These are phyloP conservation scores for Porites rus DNA, from an alignment of 92 coral and sea anemone species.

Conservation along the genomic window DNA sequence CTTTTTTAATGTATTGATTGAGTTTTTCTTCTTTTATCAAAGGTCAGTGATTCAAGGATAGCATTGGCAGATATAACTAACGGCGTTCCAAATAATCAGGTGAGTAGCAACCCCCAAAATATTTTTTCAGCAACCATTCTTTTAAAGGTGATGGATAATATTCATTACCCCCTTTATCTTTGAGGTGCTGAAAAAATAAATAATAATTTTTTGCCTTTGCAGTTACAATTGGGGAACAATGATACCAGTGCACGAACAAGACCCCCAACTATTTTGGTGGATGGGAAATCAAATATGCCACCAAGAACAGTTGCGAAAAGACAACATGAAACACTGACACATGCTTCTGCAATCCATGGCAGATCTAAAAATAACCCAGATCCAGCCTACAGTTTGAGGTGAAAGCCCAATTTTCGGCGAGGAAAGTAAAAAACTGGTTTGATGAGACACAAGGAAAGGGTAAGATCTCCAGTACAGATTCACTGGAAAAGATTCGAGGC, in stretches of 20 bases:
- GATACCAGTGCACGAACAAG: constrained; percentile 24
- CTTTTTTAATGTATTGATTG: background rate
- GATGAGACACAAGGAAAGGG: too few relatives aligned
- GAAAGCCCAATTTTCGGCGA: too few relatives aligned
- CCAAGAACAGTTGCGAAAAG: constrained; percentile 29
- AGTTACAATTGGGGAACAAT: constrained; percentile 7
- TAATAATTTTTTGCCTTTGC: too few relatives aligned
- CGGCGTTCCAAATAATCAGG: constrained; percentile 5
- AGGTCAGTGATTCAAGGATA: constrained; percentile 17
- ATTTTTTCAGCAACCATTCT: background rate
- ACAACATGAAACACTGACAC: constrained; percentile 21
- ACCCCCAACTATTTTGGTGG: constrained; percentile 27
- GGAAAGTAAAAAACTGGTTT: too few relatives aligned
- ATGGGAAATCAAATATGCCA: constrained; percentile 34
- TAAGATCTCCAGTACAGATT: too few relatives aligned
- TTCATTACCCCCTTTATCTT: background rate
- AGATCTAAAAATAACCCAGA: constrained; percentile 25
- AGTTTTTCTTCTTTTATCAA: constrained; percentile 5
- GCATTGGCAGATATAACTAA: constrained; percentile 6
- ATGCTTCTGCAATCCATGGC: constrained; percentile 37
- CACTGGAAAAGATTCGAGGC: too few relatives aligned
- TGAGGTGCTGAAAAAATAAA: too few relatives aligned
- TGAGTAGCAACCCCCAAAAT: background rate
- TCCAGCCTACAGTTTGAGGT: constrained; percentile 14
- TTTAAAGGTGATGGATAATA: background rate